These are phyloP conservation scores for Euwallacea fornicatus DNA, from an alignment of 1,140 invertebrate genomes.

Conservation along the genomic window DNA sequence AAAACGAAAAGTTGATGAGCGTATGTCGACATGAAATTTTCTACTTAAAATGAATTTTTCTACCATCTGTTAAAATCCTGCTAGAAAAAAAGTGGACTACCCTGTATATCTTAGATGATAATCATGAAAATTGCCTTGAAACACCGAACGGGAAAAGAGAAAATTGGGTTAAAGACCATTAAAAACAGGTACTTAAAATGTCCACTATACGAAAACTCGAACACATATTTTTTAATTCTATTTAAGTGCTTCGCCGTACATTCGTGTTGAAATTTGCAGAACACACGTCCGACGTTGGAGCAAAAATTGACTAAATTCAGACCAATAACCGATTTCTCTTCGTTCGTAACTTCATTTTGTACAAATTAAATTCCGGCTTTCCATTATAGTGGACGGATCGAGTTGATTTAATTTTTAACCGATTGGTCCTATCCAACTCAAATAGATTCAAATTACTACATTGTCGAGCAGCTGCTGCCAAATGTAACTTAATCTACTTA, in stretches of 20 bases:
- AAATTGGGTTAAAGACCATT: not conserved
- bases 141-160: not conserved
- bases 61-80: too few relatives aligned
- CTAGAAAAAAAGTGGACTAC: too few relatives aligned
- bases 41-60: too few relatives aligned
- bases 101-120: too few relatives aligned
- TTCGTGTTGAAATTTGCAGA: not conserved
- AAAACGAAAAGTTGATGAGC: too few relatives aligned
- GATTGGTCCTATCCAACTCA: not conserved
- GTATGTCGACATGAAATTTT: too few relatives aligned
- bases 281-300: not conserved
- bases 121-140: not conserved
- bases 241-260: not conserved
- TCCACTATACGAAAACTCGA: not conserved
- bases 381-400: slow-evolving; percentile 6
- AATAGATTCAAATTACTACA: slow-evolving; percentile 12
- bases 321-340: slow-evolving; percentile 4
- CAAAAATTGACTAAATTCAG: not conserved
- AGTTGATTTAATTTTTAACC: slow-evolving; percentile 10
- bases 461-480: slow-evolving; percentile 5
- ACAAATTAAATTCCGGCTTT: slow-evolving; percentile 6
- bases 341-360: not conserved
- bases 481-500: slow-evolving; percentile 5
- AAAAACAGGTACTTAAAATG: not conserved
- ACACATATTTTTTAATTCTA: not conserved